phyloP scores from a whole-genome alignment of 2,888 invertebrate genomes.

The Synanthedon myopaeformis region DNA sequence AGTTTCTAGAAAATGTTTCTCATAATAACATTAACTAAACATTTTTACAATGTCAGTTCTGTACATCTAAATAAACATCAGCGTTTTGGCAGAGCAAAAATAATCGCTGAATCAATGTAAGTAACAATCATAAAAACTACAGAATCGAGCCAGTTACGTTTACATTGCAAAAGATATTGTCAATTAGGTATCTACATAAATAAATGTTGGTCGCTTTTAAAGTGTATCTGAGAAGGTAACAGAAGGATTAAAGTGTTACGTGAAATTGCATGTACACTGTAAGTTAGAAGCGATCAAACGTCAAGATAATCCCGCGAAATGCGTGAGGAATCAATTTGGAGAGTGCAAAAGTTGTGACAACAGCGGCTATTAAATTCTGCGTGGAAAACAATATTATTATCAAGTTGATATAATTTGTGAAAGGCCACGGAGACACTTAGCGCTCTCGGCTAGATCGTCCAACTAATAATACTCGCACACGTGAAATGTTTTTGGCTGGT shows the following conservation, averaged over 20 bases:
- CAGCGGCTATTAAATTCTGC: conserved; percentile 16
- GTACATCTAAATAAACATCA: neutral
- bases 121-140: conserved; percentile 32
- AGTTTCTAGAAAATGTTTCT: too few relatives aligned
- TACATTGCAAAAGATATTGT: conserved; percentile 12
- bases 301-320: too few relatives aligned
- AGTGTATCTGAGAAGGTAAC: too few relatives aligned
- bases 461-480: conserved; percentile 68
- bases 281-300: too few relatives aligned
- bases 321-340: too few relatives aligned
- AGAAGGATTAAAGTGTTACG: too few relatives aligned
- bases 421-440: conserved; percentile 56
- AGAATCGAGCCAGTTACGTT: conserved; percentile 34
- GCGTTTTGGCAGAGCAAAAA: neutral
- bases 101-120: neutral
- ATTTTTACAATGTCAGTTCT: neutral
- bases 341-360: neutral
- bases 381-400: conserved; percentile 36
- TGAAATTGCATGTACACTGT: too few relatives aligned
- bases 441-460: conserved; percentile 68
- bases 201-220: too few relatives aligned
- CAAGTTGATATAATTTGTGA: conserved; percentile 33
- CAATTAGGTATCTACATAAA: too few relatives aligned
- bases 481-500: conserved; percentile 70
- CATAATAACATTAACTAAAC: too few relatives aligned